Evolutionary conservation across 2,888 invertebrate genomes (phyloP).

Genomic region (Desoria tigrina): DNA sequence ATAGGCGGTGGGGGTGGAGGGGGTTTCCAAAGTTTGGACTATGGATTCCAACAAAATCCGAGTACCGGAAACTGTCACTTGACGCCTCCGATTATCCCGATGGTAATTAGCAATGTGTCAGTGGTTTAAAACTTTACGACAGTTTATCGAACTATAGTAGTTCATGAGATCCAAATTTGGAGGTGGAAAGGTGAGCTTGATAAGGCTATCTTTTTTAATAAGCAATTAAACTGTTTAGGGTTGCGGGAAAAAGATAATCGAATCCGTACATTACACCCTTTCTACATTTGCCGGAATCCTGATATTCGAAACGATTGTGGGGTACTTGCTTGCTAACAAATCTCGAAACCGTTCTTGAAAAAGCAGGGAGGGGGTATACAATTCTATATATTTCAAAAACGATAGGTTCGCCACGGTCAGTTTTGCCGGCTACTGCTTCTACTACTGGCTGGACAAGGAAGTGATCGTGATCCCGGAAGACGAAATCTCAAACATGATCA

Average conservation of each 20-base stretch:
- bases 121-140: no score
- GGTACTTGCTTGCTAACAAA: no score
- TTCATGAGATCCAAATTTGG: no score
- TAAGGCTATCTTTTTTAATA: no score
- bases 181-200: no score
- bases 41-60: constrained; percentile 33
- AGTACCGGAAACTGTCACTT: constrained; percentile 49
- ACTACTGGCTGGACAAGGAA: constrained; percentile 51
- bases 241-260: constrained; percentile 42
- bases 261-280: constrained; percentile 31
- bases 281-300: constrained; percentile 28
- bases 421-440: constrained; percentile 47
- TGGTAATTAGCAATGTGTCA: constrained; percentile 14
- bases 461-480: constrained; percentile 47
- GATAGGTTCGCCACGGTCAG: no score
- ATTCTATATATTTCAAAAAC: no score
- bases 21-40: constrained; percentile 28
- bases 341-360: no score
- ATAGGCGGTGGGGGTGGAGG: constrained; percentile 10
- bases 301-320: constrained; percentile 30
- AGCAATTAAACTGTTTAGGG: constrained; percentile 26
- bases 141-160: no score
- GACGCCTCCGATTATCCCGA: constrained; percentile 44
- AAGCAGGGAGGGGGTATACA: no score
- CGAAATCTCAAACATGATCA: constrained; percentile 48